These are phyloP conservation scores for Myotis findleyi DNA, from an alignment of 2,797 vertebrate species.

Conservation along the genomic window DNA sequence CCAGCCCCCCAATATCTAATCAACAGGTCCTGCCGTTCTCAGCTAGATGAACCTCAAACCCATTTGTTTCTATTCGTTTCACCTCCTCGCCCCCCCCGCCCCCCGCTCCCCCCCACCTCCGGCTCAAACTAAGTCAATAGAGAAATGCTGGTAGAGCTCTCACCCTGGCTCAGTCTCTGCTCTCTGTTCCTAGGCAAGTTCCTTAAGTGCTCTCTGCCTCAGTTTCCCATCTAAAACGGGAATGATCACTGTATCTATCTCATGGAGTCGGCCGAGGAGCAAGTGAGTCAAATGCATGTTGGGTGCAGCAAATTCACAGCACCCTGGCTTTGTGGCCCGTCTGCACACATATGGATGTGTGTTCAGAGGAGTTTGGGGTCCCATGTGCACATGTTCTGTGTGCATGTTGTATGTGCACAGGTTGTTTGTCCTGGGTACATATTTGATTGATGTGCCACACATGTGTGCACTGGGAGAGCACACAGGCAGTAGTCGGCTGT, in stretches of 20 bases:
- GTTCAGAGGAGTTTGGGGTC: background rate
- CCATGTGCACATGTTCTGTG: background rate
- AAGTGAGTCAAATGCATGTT: accelerated
- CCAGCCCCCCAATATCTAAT: background rate
- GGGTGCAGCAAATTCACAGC: accelerated
- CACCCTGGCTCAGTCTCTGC: background rate
- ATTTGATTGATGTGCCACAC: background rate
- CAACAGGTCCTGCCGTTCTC: background rate
- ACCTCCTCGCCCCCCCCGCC: background rate
- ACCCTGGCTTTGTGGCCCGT: background rate
- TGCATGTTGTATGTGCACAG: background rate
- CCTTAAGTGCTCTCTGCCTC: background rate
- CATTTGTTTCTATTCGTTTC: background rate
- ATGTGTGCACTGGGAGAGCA: background rate
- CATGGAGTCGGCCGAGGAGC: background rate
- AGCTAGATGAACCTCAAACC: background rate
- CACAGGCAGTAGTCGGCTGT: background rate
- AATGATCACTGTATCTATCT: background rate
- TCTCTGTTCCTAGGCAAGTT: background rate
- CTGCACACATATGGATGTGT: background rate
- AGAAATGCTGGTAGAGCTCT: background rate
- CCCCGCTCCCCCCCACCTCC: too few species aligned
- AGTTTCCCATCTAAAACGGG: background rate
- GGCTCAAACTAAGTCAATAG: background rate
- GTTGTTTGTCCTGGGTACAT: background rate